Base-by-base conservation (phyloP, 1,140 invertebrate species). In the Pentalonia nigronervosa region DNA sequence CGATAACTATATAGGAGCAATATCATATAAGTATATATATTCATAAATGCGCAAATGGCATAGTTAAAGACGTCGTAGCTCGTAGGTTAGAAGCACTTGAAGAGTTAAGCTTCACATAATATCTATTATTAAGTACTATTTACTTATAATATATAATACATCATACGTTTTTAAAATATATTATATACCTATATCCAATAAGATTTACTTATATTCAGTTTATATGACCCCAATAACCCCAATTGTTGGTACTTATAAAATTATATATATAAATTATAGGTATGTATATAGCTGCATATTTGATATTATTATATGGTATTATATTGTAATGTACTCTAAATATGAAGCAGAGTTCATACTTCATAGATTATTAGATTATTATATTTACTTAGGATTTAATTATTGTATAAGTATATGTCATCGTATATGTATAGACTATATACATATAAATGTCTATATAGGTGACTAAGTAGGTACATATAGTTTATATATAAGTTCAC, bases 341-440 rank as follows among this genome's bases (percentile, higher is more conserved):
- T 76, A n/a, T 76, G 11, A n/a, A 17, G 30, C n/a, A 76, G 60
- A 76, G 30, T 76, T 76, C 60, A 34, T 20, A 76, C 60, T 76
- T 76, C n/a, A 76, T 76, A 76, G 60, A 76, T 76, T 76, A 76
- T 76, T 76, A 76, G 60, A 76, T 76, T 76, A 76, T 76, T 76
- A 76, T n/a, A 76, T n/a, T 14, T 76, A 76, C 60, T 76, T 76
- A 30, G 8, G 60, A 17, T n/a, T 67, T 67, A 14, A n/a, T n/a
- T 67, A 67, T 17, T 67, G 30, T 67, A 53, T 53, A 21, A 53
- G 50, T 53, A 67, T n/a, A 41, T 41, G 41, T 2, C 41, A 41
- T 41, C 41, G 30, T n/a, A 3, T n/a, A 17, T 4, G 21, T n/a
- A 67, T 53, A 53, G 21, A 53, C 50, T 21, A 4, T 50, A 53